These are phyloP conservation scores for Zonotrichia leucophrys DNA, from an alignment of 2,113 vertebrate genomes.

Conservation along the genomic window DNA sequence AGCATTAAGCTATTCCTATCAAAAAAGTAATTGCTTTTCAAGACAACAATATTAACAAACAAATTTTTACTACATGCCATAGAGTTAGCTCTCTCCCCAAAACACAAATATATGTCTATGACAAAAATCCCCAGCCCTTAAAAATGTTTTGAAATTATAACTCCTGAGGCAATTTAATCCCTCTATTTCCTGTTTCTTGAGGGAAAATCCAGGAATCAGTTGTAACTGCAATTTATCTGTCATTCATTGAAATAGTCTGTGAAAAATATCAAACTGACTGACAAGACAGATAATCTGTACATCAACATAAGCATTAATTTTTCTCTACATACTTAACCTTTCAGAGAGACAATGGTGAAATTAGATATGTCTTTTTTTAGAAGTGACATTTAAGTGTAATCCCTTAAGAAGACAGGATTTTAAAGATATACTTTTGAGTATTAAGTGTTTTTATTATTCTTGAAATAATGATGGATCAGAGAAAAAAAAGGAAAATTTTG, in stretches of 20 bases:
- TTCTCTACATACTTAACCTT: constrained; percentile 33
- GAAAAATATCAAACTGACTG: constrained; percentile 39
- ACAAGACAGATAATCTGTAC: constrained; percentile 35
- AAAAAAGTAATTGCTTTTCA: not conserved
- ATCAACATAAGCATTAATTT: constrained; percentile 44
- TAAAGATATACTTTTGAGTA: not conserved
- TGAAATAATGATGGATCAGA: not conserved
- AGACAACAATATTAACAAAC: not conserved
- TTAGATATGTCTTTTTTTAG: constrained; percentile 32
- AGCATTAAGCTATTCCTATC: not conserved
- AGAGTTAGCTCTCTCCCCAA: not conserved
- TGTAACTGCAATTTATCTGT: constrained; percentile 44
- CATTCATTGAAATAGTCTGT: constrained; percentile 24
- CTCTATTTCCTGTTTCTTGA: not conserved
- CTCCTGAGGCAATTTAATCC: not conserved
- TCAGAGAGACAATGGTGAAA: constrained; percentile 42
- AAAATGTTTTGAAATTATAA: constrained; percentile 1
- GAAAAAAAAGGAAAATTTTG: not conserved
- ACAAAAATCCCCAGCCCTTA: not conserved
- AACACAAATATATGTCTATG: not conserved
- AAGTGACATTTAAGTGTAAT: constrained; percentile 36
- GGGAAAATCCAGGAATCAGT: not conserved
- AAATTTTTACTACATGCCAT: not conserved
- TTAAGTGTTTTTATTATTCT: constrained; percentile 14
- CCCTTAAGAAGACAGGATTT: constrained; percentile 21